Base-by-base conservation (phyloP, 2,797 vertebrate genomes). In the Tapera naevia region DNA sequence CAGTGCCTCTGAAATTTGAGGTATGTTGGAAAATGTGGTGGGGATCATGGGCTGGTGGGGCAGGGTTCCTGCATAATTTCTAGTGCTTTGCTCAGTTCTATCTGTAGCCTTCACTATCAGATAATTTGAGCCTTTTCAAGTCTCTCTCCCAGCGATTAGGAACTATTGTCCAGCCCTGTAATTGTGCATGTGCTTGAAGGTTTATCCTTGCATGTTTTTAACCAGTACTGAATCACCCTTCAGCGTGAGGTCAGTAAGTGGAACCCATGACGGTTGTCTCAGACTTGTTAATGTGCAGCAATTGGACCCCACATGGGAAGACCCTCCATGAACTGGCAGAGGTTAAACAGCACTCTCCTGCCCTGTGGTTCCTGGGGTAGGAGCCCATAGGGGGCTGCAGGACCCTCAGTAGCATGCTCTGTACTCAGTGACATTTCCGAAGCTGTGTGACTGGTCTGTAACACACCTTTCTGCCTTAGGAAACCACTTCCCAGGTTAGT, bases 271-370 rank as follows among this genome's bases (percentile, higher is more conserved):
- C 30, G 30, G 19, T 43, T 84, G 23, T 35, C 28, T 61, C 9
- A 1, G 65, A 5, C 24, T 3, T 43, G 18, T 21, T 25, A 22
- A 6, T 2, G 21, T 27, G 9, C 37, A 21, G 43, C 25, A 24
- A 4, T 5, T 28, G 30, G 9, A 15, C 61, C 13, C n/a, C n/a
- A 9, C 3, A 24, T 4, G 39, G 13, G 35, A 67, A 24, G 37
- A 45, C 19, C 32, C 10, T 46, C 7, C 22, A 3, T 9, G 10
- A 9, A 0, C 4, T 0, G 2, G 5, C 2, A 16, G 61, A 5
- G 53, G 19, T 4, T 11, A 7, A 32, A 25, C n/a, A 41, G 61
- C 0, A 0, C 45, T 7, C 23, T 8, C n/a, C 50, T 17, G 33
- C 17, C 24, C 32, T 15, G 50, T 13, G 69, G 18, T 4, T 11